Base-by-base conservation (phyloP, 2,113 vertebrate species). In the Anthoscopus minutus region DNA sequence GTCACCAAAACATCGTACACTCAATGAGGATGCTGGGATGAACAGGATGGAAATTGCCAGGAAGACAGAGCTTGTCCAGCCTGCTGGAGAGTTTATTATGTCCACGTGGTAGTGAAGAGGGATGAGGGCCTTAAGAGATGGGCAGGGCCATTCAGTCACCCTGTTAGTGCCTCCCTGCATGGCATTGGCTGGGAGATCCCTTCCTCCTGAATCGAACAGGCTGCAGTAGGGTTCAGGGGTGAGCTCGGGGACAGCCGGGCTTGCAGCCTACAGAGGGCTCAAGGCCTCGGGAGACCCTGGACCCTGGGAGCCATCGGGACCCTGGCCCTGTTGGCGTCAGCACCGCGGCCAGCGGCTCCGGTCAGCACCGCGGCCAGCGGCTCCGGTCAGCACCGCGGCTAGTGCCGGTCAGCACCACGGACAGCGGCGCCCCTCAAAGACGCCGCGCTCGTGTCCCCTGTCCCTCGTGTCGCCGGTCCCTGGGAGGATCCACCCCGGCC, bases 401-500 rank as follows among this genome's bases (percentile, higher is more conserved):
- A 65, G 82, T 12, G 31, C 0, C 14, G 13, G 3, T n/a, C 58
- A 87, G 48, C 35, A 31, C 48, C 73, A 5, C 2, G 45, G 35
- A 0, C 53, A 60, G 72, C 42, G 1, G 2, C 70, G 4, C 12
- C 17, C 10, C 5, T 0, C 13, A 3, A 4, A 35, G 48, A 19
- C 33, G 2, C 30, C 6, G 3, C 28, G 1, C 45, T 13, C 14
- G 3, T 0, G 19, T 31, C 25, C 53, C n/a, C n/a, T 0, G 19
- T 31, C 25, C 53, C n/a, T n/a, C n/a, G n/a, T n/a, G n/a, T n/a
- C n/a, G 2, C 30, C 38, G 19, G 28, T 7, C n/a, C 22, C 18
- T 3, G 20, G 1, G 2, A 45, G n/a, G 13, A 15, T 14, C 45
- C 11, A 2, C 2, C 11, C 2, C 18, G 23, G 57, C n/a, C n/a